Base-by-base conservation (phyloP, 2,888 invertebrate genomes). In the Anodontia alba region DNA sequence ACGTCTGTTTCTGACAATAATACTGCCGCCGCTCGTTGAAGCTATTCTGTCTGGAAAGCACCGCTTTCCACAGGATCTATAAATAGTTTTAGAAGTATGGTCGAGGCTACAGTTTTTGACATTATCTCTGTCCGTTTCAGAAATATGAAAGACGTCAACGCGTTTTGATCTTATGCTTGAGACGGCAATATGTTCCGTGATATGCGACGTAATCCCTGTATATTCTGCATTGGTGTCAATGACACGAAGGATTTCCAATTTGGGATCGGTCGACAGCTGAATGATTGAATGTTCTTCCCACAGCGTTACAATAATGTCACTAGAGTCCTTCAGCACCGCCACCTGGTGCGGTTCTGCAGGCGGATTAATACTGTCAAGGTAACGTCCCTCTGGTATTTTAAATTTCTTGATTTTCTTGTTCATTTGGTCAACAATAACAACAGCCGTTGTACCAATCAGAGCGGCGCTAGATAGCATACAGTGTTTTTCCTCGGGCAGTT, bases 361-460 rank as follows among this genome's bases (percentile, higher is more conserved):
- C 42, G 70, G 46, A 10, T 10, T 12, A 17, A 86, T 33, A n/a
- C 83, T 83, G 51, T 73, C 70, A 38, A 86, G 67, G 26, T 83
- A 81, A 2, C 46, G 62, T 31, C 86, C 86, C 51, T 86, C 86
- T 43, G 86, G 86, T 23, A 86, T 66, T 74, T 86, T 86, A 33
- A 83, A 86, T 67, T 86, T 86, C 70, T 86, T 86, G 26, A 86
- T 20, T 20, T 78, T 80, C 54, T 51, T 79, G 54, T 86, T 86
- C 49, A 57, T 46, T 57, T 86, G 83, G 51, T 86, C 86, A 17
- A 83, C 83, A 7, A 81, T 70, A 7, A 86, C 77, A 5, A 76
- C 70, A 1, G 83, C 79, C 3, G 81, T 78, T 12, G 83, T 83
- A 0, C 83, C 83, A 3, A 81, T 66, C 1, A 86, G 33, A 0